Conservation (phyloP, 2,113 vertebrate genomes). For the Brienomyrus brachyistius region DNA sequence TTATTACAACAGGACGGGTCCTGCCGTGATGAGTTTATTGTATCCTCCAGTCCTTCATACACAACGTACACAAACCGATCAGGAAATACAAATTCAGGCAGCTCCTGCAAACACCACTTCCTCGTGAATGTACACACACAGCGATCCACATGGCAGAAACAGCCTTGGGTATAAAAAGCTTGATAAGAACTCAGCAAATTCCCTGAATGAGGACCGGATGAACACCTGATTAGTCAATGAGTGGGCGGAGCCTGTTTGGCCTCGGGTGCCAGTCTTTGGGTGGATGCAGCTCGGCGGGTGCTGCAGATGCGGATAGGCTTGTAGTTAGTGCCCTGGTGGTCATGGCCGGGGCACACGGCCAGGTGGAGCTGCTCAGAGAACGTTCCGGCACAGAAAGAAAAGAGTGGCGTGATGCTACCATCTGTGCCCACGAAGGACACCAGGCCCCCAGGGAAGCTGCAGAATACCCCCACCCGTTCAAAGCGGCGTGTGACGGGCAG, state of each 20-base stretch:
- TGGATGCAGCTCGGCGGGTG: conserved; percentile 29
- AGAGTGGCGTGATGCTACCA: conserved; percentile 63
- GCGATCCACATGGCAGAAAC: not conserved
- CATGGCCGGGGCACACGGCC: conserved; percentile 62
- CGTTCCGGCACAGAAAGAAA: conserved; percentile 65
- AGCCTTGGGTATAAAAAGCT: not conserved
- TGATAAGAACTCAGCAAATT: not conserved
- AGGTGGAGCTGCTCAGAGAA: conserved; percentile 56
- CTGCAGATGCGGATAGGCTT: conserved; percentile 55
- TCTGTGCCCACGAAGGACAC: conserved; percentile 68
- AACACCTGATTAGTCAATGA: not conserved
- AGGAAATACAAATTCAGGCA: not conserved
- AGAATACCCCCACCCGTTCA: conserved; percentile 65
- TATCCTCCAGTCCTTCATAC: not conserved
- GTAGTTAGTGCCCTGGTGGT: conserved; percentile 56
- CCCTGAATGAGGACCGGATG: not conserved
- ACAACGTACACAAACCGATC: not conserved
- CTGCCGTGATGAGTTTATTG: conserved; percentile 30
- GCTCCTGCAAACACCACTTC: not conserved
- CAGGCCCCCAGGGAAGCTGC: conserved; percentile 68
- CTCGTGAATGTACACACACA: not conserved
- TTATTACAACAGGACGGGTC: conserved; percentile 52
- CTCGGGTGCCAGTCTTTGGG: conserved; percentile 20
- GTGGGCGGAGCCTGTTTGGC: not conserved
- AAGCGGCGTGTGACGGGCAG: conserved; percentile 41